Evolutionary conservation across 37 sponge, comb jelly and placozoan species (phyloP).

Genomic region (Chondrosia reniformis): DNA sequence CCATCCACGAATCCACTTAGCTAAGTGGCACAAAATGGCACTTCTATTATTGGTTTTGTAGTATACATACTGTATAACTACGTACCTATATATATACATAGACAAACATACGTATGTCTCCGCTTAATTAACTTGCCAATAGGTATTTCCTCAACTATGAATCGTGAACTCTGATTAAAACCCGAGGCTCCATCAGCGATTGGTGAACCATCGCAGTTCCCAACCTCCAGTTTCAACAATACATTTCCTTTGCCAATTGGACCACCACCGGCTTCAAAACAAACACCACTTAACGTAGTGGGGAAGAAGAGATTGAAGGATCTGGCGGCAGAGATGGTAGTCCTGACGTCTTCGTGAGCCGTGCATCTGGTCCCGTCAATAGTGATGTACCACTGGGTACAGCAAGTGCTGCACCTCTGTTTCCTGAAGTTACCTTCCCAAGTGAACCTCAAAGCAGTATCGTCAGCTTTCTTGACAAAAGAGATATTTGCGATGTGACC

Average conservation of each 20-base stretch:
- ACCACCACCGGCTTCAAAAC: constrained; percentile 17
- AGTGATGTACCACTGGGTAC: constrained; percentile 51
- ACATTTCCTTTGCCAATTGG: constrained; percentile 3
- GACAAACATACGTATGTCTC: too few relatives aligned
- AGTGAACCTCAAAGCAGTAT: constrained; percentile 42
- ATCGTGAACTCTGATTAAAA: constrained; percentile 45
- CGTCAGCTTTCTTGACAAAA: constrained; percentile 39
- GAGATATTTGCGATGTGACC: constrained; percentile 25
- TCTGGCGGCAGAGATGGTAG: constrained; percentile 13
- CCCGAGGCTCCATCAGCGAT: constrained; percentile 43
- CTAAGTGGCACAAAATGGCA: too few relatives aligned
- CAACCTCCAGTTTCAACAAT: constrained; percentile 38
- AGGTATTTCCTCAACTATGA: constrained; percentile 62
- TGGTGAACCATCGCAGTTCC: constrained; percentile 33
- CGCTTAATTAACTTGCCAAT: background rate
- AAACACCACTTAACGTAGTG: constrained; percentile 49
- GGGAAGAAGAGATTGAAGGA: constrained; percentile 43
- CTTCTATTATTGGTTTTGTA: too few relatives aligned
- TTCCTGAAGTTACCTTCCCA: constrained; percentile 73
- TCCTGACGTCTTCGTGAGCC: constrained; percentile 36
- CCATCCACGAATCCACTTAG: too few relatives aligned
- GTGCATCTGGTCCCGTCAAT: constrained; percentile 46
- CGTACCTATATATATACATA: too few relatives aligned
- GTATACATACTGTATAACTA: too few relatives aligned
- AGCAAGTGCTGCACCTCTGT: constrained; percentile 49